phyloP scores from a whole-genome alignment of 2,797 vertebrate species.

The Malurus splendens region DNA sequence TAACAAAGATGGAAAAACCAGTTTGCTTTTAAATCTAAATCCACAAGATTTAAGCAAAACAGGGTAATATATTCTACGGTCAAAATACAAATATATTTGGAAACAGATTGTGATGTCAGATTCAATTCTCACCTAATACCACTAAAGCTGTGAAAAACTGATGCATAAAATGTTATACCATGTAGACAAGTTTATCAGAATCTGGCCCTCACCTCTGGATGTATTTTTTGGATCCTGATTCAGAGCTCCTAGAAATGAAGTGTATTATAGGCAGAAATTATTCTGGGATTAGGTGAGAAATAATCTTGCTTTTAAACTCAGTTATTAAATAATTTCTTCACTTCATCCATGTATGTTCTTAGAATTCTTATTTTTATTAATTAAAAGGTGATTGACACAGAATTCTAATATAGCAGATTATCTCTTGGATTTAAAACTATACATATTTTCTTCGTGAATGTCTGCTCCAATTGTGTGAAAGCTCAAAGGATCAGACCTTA shows the following conservation, averaged over 20 bases:
- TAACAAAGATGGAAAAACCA: background rate
- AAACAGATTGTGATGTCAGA: background rate
- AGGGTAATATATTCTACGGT: background rate
- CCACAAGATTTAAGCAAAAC: background rate
- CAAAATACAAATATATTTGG: background rate
- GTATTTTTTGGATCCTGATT: background rate
- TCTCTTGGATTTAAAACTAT: background rate
- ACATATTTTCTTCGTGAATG: background rate
- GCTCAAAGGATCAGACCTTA: background rate
- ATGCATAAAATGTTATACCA: background rate
- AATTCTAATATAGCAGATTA: background rate
- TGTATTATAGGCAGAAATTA: background rate
- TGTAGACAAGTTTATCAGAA: background rate
- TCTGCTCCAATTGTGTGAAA: background rate
- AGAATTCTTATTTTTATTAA: background rate
- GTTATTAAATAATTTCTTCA: background rate
- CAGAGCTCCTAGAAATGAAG: background rate
- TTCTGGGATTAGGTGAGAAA: background rate
- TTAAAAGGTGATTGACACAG: background rate
- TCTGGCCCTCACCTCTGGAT: background rate
- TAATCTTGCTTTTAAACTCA: background rate
- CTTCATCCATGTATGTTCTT: background rate
- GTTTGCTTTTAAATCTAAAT: slow-evolving; percentile 14
- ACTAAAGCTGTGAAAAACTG: background rate
- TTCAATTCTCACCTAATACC: background rate